Conservation (phyloP, 1,140 invertebrate genomes). For the Nephotettix cincticeps region DNA sequence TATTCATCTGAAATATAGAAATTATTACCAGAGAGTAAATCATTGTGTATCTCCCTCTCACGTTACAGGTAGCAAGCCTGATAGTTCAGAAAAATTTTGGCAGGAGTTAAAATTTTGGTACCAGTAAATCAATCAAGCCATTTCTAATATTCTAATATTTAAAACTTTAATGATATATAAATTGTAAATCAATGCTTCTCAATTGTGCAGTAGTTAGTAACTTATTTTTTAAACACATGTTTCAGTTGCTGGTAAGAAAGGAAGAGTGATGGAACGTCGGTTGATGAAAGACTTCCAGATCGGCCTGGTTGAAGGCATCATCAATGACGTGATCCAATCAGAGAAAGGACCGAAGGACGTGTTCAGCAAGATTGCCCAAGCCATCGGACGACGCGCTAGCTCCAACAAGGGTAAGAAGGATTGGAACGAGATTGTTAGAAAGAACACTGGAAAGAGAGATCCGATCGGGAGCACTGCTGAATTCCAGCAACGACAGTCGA, state of each 20-base stretch:
- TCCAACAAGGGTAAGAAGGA: conserved; percentile 76
- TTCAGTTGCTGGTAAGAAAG: conserved; percentile 77
- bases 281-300: conserved; percentile 90
- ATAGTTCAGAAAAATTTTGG: no score
- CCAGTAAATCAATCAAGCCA: no score
- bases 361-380: conserved; percentile 75
- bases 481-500: conserved; percentile 55
- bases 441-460: conserved; percentile 64
- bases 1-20: no score
- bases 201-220: no score
- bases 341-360: conserved; percentile 72
- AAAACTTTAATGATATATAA: no score
- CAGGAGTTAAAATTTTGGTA: no score
- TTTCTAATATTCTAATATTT: no score
- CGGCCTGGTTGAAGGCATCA: conserved; percentile 79
- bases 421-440: conserved; percentile 79
- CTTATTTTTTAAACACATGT: no score
- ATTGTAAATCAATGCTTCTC: no score
- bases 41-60: no score
- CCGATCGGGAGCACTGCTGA: conserved; percentile 75
- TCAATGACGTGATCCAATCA: conserved; percentile 64
- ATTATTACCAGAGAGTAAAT: no score
- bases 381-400: conserved; percentile 62
- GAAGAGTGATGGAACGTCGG: conserved; percentile 77
- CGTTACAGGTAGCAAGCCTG: no score